Evolutionary conservation across 1,140 invertebrate species (phyloP).

Genomic region (Pomphorhynchus laevis): DNA sequence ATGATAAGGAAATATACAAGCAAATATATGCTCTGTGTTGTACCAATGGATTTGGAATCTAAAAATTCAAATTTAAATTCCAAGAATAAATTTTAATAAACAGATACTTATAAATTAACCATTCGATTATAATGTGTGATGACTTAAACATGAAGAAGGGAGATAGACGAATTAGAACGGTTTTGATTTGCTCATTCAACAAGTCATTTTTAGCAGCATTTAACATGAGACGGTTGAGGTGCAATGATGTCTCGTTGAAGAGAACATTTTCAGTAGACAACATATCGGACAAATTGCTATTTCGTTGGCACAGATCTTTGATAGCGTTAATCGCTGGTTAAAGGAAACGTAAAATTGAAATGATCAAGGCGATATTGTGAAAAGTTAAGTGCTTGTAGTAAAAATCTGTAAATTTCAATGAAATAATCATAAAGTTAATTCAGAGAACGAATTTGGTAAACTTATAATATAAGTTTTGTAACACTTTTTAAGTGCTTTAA

Average conservation of each 20-base stretch:
- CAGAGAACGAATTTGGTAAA: no score
- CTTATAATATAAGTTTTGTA: no score
- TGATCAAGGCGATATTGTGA: no score
- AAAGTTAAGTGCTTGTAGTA: no score
- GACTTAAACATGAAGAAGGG: constrained; percentile 47
- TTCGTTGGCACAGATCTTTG: constrained; percentile 34
- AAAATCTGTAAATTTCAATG: no score
- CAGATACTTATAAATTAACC: constrained; percentile 35
- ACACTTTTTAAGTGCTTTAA: no score
- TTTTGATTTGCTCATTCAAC: constrained; percentile 35
- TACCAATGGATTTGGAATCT: constrained; percentile 51
- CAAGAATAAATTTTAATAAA: constrained; percentile 17
- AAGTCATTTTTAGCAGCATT: constrained; percentile 33
- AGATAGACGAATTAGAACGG: constrained; percentile 39
- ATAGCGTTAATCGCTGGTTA: constrained; percentile 31
- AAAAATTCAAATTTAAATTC: constrained; percentile 10
- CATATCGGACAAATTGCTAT: constrained; percentile 30
- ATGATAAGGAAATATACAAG: constrained; percentile 49
- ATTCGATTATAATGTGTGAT: constrained; percentile 54
- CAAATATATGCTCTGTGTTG: constrained; percentile 39
- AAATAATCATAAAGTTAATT: no score
- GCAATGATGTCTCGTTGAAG: constrained; percentile 32
- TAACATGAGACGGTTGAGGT: constrained; percentile 40
- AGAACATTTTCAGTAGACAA: constrained; percentile 37
- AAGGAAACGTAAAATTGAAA: constrained; percentile 6